Percentiles rank a stretch among this genome's conserved stretches.
These are phyloP conservation scores for Papilio polytes DNA, from an alignment of 1,140 invertebrate species.

Conservation along the genomic window DNA sequence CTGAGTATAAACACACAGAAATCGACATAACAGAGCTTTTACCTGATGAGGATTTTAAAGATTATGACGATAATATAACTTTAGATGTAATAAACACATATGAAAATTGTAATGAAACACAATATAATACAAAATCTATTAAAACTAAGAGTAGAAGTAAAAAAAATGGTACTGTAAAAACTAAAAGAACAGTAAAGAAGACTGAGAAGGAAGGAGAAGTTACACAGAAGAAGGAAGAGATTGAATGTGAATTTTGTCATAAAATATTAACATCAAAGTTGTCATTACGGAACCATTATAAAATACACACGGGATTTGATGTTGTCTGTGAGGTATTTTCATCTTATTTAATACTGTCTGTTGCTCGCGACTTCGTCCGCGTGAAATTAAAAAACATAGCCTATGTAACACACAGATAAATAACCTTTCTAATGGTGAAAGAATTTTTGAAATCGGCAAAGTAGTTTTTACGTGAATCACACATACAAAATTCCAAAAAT, in stretches of 20 bases:
- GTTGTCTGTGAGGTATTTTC: conserved; percentile 70
- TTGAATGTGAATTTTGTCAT: conserved; percentile 76
- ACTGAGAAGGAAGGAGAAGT: conserved; percentile 43
- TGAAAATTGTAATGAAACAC: conserved; percentile 45
- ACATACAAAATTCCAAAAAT: no score
- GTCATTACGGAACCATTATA: conserved; percentile 73
- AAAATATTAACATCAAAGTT: conserved; percentile 71
- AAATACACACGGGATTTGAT: conserved; percentile 77
- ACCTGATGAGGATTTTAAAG: conserved; percentile 57
- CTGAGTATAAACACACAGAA: conserved; percentile 40
- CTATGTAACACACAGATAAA: no score
- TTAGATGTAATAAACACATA: conserved; percentile 51
- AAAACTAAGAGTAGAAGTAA: conserved; percentile 38
- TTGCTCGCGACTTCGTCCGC: no score
- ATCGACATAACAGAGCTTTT: conserved; percentile 60
- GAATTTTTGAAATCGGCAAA: no score
- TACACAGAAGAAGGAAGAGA: conserved; percentile 58
- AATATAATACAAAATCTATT: conserved; percentile 39
- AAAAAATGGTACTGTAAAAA: conserved; percentile 45
- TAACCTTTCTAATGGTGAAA: no score
- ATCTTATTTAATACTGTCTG: background rate
- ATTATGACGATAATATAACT: conserved; percentile 62
- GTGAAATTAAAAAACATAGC: no score
- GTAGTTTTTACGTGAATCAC: no score
- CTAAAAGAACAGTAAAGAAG: conserved; percentile 39